Conservation (phyloP, 2,113 vertebrate species). For the Rattus norvegicus region GRCr8 NC_086021.1:151603501-151604000, state of each 20-base stretch:
- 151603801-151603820: slow-evolving; percentile 18
- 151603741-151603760: slow-evolving; percentile 6
- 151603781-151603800: neutral
- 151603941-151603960: neutral
- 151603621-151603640: slow-evolving; percentile 21
- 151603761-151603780: neutral
- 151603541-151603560: slow-evolving; percentile 6
- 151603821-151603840: neutral
- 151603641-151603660: neutral
- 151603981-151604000: neutral
- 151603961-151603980: neutral
- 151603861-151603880: neutral
- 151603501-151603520: slow-evolving; percentile 19
- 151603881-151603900: neutral
- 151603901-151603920: neutral
- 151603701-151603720: neutral
- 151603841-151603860: neutral
- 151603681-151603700: neutral
- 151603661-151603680: neutral
- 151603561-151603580: neutral
- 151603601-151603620: slow-evolving; percentile 14
- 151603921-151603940: too few species aligned
- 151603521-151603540: neutral
- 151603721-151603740: slow-evolving; percentile 19
- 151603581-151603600: slow-evolving; percentile 2